Conservation (phyloP, 2,113 vertebrate genomes). For the Alces alces region DNA sequence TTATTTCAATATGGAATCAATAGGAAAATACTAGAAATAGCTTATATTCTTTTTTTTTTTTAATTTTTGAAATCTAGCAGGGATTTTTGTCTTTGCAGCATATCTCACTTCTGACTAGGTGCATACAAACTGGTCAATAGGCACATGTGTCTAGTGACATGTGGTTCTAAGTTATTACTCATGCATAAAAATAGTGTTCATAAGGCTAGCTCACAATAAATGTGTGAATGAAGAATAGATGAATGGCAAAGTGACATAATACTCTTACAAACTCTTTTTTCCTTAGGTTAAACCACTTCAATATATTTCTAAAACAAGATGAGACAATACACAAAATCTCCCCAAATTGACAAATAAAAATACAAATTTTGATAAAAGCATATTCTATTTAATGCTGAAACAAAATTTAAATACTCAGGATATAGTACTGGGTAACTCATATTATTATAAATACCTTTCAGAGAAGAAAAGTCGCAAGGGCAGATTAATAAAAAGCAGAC, state of each 20-base stretch:
- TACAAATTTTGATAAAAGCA: conserved; percentile 1
- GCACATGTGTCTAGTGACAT: background rate
- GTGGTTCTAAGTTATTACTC: background rate
- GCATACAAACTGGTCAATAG: background rate
- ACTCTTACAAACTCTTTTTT: background rate
- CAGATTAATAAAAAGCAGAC: background rate
- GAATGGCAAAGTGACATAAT: background rate
- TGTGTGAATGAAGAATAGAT: background rate
- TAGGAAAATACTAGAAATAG: background rate
- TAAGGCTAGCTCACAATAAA: background rate
- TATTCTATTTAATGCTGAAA: background rate
- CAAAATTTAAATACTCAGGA: background rate
- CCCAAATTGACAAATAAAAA: background rate
- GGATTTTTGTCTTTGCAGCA: background rate
- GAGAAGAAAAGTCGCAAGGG: background rate
- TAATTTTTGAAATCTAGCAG: background rate
- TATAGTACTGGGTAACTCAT: background rate
- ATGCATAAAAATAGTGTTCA: background rate
- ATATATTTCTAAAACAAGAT: conserved; percentile 8
- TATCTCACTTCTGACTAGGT: background rate
- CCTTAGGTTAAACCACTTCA: background rate
- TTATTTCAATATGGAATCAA: background rate
- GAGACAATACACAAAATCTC: background rate
- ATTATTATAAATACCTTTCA: background rate
- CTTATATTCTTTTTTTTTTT: background rate